Evolutionary conservation across 2,888 invertebrate genomes (phyloP).

Genomic region (Dasypogon diadema): DNA sequence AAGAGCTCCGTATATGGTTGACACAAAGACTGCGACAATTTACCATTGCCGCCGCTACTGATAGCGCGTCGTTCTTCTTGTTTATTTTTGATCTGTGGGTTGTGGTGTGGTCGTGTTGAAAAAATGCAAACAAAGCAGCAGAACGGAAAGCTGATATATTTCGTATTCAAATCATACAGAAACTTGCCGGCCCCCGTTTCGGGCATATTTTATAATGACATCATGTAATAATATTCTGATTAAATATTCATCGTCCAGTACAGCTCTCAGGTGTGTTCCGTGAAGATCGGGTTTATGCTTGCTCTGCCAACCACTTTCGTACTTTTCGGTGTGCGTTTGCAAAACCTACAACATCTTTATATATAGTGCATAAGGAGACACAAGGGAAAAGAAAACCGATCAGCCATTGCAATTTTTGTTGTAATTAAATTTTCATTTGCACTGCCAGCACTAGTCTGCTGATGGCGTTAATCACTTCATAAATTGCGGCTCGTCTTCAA

Average conservation of each 20-base stretch:
- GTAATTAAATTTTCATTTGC: no score
- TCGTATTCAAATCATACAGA: background rate
- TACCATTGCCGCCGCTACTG: background rate
- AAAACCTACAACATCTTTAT: no score
- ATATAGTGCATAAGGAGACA: no score
- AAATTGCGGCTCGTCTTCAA: background rate
- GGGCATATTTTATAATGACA: conserved; percentile 1
- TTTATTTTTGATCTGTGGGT: background rate
- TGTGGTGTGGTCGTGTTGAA: background rate
- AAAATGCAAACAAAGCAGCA: conserved; percentile 1
- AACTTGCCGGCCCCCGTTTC: background rate
- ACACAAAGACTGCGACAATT: background rate
- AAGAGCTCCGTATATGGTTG: background rate
- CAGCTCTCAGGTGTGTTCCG: background rate
- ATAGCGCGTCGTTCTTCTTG: background rate
- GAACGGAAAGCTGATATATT: background rate
- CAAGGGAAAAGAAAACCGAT: no score
- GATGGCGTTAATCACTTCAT: no score
- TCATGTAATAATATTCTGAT: conserved; percentile 23
- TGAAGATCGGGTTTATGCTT: no score
- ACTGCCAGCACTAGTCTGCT: no score
- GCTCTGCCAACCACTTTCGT: no score
- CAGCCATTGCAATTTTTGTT: no score
- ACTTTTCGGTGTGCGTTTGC: no score
- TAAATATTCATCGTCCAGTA: background rate